Conservation (phyloP, 1,140 invertebrate genomes). For the Neocloeon triangulifer region DNA sequence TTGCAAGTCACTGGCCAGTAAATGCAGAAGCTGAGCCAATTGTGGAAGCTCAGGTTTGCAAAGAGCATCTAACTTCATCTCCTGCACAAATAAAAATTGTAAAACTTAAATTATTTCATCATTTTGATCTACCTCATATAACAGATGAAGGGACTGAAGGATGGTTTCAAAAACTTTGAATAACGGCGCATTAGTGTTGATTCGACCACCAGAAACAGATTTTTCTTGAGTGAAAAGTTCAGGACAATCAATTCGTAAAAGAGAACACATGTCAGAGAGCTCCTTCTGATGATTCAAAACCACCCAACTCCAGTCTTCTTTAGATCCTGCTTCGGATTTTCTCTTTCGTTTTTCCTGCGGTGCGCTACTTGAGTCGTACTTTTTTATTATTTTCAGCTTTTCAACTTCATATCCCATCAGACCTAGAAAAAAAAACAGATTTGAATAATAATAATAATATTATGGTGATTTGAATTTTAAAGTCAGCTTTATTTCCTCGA, state of each 20-base stretch:
- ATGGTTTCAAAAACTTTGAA: constrained; percentile 52
- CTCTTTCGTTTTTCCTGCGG: too few relatives aligned
- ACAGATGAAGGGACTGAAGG: constrained; percentile 59
- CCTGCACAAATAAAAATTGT: constrained; percentile 19
- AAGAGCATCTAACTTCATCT: constrained; percentile 59
- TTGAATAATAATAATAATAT: background rate
- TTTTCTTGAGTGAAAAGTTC: too few relatives aligned
- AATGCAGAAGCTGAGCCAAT: constrained; percentile 48
- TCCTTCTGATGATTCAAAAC: too few relatives aligned
- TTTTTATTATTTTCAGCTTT: constrained; percentile 25
- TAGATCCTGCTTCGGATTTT: too few relatives aligned
- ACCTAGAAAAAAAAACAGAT: constrained; percentile 11
- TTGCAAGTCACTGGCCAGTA: constrained; percentile 53
- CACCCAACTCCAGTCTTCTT: too few relatives aligned
- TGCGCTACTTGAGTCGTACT: too few relatives aligned
- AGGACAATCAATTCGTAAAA: too few relatives aligned
- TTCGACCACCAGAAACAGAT: constrained; percentile 21
- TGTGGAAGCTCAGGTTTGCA: constrained; percentile 39
- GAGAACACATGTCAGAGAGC: too few relatives aligned
- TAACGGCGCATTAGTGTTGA: constrained; percentile 40
- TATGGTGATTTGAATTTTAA: background rate
- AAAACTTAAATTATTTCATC: constrained; percentile 5
- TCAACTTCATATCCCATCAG: constrained; percentile 52
- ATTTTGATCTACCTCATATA: constrained; percentile 43
- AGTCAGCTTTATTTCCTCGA: too few relatives aligned